A percentile compares a stretch with the other conserved stretches of the same genome.
These are phyloP conservation scores for Agrypnia vestita DNA, from an alignment of 1,140 invertebrate species.

Conservation along the genomic window DNA sequence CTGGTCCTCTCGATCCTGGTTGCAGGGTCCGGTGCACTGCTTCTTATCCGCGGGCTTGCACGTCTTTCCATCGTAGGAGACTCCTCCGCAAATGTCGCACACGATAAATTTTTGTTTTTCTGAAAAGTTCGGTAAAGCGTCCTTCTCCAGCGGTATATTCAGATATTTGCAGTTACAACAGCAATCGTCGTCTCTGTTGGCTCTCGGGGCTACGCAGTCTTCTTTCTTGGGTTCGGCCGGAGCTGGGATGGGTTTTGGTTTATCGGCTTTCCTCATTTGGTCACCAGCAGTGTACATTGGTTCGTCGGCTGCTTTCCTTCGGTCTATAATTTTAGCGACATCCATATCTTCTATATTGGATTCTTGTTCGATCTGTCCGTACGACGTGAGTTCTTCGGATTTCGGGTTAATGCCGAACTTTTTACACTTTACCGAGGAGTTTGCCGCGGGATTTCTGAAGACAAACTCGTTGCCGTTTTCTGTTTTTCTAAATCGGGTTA, in stretches of 20 bases:
- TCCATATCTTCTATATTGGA: constrained; percentile 16
- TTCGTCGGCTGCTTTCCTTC: background rate
- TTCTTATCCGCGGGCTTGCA: constrained; percentile 24
- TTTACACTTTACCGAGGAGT: constrained; percentile 33
- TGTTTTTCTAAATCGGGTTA: constrained; percentile 26
- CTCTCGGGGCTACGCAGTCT: background rate
- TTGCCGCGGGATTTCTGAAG: constrained; percentile 6
- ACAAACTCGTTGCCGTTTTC: constrained; percentile 3
- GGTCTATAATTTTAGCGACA: constrained; percentile 1
- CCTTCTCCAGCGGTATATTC: constrained; percentile 23
- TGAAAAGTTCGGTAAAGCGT: background rate
- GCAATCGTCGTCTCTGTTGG: constrained; percentile 4
- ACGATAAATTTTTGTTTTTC: constrained; percentile 27
- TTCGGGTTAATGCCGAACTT: constrained; percentile 27
- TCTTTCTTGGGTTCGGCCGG: too few species aligned
- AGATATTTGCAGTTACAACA: constrained; percentile 44
- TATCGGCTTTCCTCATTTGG: background rate
- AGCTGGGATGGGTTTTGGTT: background rate
- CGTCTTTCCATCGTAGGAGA: constrained; percentile 40
- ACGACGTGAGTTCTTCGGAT: background rate
- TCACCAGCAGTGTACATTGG: constrained; percentile 7
- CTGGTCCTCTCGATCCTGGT: background rate
- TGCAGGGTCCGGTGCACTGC: constrained; percentile 21
- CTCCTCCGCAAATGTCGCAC: constrained; percentile 42
- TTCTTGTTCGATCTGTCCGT: constrained; percentile 1